These are phyloP conservation scores for Lordiphosa fenestrarum DNA, from an alignment of 2,888 invertebrate species.

Conservation along the genomic window DNA sequence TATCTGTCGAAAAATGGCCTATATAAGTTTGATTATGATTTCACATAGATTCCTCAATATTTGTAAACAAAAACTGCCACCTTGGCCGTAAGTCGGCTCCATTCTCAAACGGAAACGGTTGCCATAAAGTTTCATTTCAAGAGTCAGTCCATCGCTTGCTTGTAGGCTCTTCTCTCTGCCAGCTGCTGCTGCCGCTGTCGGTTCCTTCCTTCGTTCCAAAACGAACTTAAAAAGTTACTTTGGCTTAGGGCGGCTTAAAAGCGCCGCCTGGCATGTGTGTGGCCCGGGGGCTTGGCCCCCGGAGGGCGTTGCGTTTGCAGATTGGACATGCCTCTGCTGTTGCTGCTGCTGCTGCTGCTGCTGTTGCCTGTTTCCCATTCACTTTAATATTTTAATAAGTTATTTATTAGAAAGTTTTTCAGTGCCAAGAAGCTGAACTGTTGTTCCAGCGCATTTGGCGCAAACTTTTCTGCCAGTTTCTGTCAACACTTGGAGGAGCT, in stretches of 20 bases:
- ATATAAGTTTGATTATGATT: too few species aligned
- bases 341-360: conserved; percentile 13
- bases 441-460: conserved; percentile 32
- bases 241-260: conserved; percentile 42
- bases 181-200: too few species aligned
- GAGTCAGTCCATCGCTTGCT: too few species aligned
- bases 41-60: too few species aligned
- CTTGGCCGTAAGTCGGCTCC: too few species aligned
- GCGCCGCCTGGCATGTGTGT: neutral
- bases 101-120: too few species aligned
- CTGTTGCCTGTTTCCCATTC: conserved; percentile 3
- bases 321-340: conserved; percentile 8
- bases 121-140: too few species aligned
- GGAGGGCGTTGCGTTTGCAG: neutral
- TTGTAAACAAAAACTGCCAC: too few species aligned
- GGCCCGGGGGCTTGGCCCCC: neutral
- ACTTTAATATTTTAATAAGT: conserved; percentile 51
- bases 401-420: conserved; percentile 50
- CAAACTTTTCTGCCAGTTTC: conserved; percentile 35
- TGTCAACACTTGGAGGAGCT: conserved; percentile 38
- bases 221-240: conserved; percentile 49
- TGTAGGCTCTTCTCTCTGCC: too few species aligned
- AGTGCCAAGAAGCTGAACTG: conserved; percentile 26
- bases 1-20: too few species aligned
- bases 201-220: conserved; percentile 11